Base-by-base conservation (phyloP, 2,113 vertebrate genomes). In the Chaetodon trifascialis region DNA sequence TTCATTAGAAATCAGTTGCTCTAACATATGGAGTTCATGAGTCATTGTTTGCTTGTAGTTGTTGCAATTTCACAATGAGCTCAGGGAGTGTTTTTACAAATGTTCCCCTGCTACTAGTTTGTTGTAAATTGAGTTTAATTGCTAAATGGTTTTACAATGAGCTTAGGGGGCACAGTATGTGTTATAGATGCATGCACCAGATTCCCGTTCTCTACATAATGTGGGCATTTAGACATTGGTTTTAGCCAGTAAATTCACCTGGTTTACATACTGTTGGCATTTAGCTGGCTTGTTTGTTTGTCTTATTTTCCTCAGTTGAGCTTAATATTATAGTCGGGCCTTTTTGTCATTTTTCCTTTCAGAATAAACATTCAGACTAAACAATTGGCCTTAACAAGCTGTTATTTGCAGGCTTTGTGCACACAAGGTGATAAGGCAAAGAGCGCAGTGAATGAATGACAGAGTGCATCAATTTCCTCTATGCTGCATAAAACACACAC, bases 361-460 rank as follows among this genome's bases (percentile, higher is more conserved):
- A 79, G 54, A 42, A 44, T 49, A 63, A 85, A 80, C 80, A 76
- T 34, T 84, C 73, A 77, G 56, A 71, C 63, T 70, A 44, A 73
- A 92, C 84, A 90, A 80, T 75, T 15, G 64, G 60, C 59, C 58
- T 67, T 71, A 89, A 88, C 86, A 78, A 82, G 86, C 71, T 85
- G 73, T 65, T 74, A 59, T 86, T 88, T 77, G 62, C 83, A 56
- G 78, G 71, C 84, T 80, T 80, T 87, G 65, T 85, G 73, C 70
- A 52, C 67, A 67, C 52, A 17, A 55, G 72, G 62, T 66, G 82
- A 90, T 91, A 89, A 89, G 64, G 58, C 84, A 69, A 63, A 2
- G 55, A 62, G 36, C 7, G 15, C 19, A 0, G 82, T 69, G 76
- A 85, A 67, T 73, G 66, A 90, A 73, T 78, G 80, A 84, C 74